Base-by-base conservation (phyloP, 53 echinoderm and acorn worm genomes). In the Holothuria scabra region DNA sequence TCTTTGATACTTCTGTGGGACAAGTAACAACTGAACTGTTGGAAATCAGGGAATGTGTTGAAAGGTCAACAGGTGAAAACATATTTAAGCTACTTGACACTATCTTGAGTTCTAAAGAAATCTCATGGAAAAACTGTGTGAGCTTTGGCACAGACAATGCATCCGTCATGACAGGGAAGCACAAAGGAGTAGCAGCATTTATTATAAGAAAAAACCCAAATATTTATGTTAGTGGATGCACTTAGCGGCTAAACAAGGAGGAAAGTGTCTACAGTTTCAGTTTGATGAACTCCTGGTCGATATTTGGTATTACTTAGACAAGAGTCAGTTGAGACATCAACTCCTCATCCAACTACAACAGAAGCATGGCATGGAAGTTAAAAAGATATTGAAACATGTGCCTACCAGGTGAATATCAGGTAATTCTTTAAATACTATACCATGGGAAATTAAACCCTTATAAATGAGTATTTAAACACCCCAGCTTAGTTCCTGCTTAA, bases 31-130 rank as follows among this genome's bases (percentile, higher is more conserved):
- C 78, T 59, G 76, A 48, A 78, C 78, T 89, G 68, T 59, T 89
- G 46, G 79, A 59, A 78, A 85, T 89, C 60, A 85, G 71, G 67
- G 83, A 83, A 37, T 55, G 65, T 66, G 30, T 64, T 30, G 76
- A 64, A 28, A 35, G 22, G 76, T 89, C 85, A n/a, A 89, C 89
- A 24, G 89, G 85, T 24, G 56, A 89, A 79, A 89, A 89, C 59
- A 85, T 89, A 33, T 89, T 78, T 69, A 85, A 67, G n/a, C 55
- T 85, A 44, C 65, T 89, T 22, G 59, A 89, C 67, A 56, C 21
- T 30, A 72, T 67, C 60, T 35, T 89, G 60, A 79, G 56, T 26
- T 44, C 66, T 18, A 37, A 65, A 38, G 63, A 64, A 33, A 79
- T 89, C 59, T 78, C 89, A 58, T 89, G 85, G 89, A 80, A 65